These are phyloP conservation scores for Thalassarche chlororhynchos DNA, from an alignment of 2,113 vertebrate genomes.

Conservation along the genomic window DNA sequence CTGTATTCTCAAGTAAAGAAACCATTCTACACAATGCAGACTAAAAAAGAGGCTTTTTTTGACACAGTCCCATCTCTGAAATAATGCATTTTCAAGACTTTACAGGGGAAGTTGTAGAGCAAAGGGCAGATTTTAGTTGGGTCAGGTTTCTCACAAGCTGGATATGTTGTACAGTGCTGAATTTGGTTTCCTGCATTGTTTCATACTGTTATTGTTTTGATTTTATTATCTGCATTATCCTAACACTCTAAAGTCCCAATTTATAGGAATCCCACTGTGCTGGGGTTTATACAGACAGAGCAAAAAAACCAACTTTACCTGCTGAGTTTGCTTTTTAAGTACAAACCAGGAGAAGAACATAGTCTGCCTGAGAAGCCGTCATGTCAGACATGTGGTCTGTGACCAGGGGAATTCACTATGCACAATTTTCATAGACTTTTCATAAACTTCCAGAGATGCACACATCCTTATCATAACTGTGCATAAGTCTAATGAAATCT, in stretches of 20 bases:
- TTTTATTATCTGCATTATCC: conserved; percentile 26
- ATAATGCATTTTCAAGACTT: conserved; percentile 20
- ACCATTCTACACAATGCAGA: background rate
- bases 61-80: background rate
- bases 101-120: conserved; percentile 2
- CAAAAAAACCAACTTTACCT: background rate
- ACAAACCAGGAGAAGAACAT: background rate
- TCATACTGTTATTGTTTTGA: background rate
- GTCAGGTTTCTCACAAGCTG: background rate
- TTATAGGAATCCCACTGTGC: background rate
- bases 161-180: background rate
- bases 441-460: conserved; percentile 11
- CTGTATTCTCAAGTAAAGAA: background rate
- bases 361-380: background rate
- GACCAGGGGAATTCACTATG: background rate
- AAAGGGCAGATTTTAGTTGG: conserved; percentile 12
- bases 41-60: background rate
- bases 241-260: background rate
- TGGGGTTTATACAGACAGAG: background rate
- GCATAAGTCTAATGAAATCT: conserved; percentile 36
- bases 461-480: conserved; percentile 29
- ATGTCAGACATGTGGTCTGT: background rate
- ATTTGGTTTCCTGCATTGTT: background rate
- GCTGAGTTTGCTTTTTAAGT: background rate
- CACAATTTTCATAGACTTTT: conserved; percentile 17